Base-by-base conservation (phyloP, 2,888 invertebrate species). In the Phaedon cochleariae region DNA sequence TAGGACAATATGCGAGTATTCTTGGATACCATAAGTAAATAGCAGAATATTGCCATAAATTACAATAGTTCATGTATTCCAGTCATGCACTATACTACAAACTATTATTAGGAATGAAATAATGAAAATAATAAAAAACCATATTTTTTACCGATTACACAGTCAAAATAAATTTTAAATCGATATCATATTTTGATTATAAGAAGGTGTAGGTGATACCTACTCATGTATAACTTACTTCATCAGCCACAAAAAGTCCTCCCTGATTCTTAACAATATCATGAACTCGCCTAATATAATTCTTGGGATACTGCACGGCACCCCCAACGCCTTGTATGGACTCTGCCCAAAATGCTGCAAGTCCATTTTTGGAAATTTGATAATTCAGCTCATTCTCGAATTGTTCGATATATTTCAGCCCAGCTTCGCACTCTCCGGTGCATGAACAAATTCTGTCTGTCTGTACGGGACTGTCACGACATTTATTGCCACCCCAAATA, bases 301-400 rank as follows among this genome's bases (percentile, higher is more conserved):
- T 91, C 79, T 91, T 94, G 0, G 98, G 96, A 80, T 90, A 98
- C 82, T 98, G 98, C 0, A 98, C 92, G 0, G 91, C 87, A 0
- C 98, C 98, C 12, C 97, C 97, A 6, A 97, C 94, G 15, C 98
- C 98, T 85, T 97, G 98, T 73, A 99, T 98, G 0, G 96, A 93
- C 83, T 99, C 98, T 0, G 94, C 95, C 80, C 98, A 93, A 82
- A 98, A 90, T 4, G 90, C 98, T 0, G 97, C 98, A 4, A 96
- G 88, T 59, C 88, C 88, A 20, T 90, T 90, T 64, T 90, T 89
- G 0, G 96, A 93, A 70, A 95, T 82, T 7, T 93, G 92, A 81
- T 92, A 92, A 65, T 88, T 87, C 73, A 97, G 87, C 4, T 92
- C 87, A 83, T 96, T 91, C 64, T 90, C 86, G 26, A 97, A 87